A percentile compares a stretch with the other conserved stretches of the same genome.
Conservation (phyloP, 2,797 vertebrate genomes). For the Carcharodon carcharias region DNA sequence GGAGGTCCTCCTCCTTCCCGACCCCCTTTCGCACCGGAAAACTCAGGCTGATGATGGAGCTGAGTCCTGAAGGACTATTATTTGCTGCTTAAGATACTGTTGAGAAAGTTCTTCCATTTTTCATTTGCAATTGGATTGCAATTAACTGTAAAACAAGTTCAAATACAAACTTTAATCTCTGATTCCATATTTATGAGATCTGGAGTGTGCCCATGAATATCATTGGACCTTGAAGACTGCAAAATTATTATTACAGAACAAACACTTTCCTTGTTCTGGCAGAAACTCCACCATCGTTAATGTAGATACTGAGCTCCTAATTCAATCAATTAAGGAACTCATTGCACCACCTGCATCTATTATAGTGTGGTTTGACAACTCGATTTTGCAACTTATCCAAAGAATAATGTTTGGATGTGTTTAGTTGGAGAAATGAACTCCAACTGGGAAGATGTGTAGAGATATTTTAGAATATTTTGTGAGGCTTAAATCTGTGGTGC, state of each 20-base stretch:
- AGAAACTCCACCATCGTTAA: not conserved
- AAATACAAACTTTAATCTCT: conserved; percentile 21
- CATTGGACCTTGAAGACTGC: not conserved
- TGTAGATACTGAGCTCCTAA: not conserved
- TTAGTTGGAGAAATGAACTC: not conserved
- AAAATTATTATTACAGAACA: not conserved
- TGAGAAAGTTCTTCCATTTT: not conserved
- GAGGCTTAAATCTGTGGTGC: not conserved
- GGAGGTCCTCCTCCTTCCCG: no score
- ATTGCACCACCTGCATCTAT: not conserved
- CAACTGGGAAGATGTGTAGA: not conserved
- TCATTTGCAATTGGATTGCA: not conserved
- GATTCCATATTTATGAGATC: conserved; percentile 9
- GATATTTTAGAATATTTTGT: not conserved
- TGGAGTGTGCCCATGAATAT: conserved; percentile 8
- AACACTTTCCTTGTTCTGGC: not conserved
- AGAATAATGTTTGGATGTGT: not conserved
- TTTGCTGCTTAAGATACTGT: not conserved
- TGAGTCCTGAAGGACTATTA: not conserved
- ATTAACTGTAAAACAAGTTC: conserved; percentile 19
- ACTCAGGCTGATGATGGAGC: not conserved
- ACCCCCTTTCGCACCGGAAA: no score
- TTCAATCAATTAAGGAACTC: not conserved
- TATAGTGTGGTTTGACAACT: not conserved
- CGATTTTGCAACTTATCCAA: not conserved